Percentiles rank a stretch among this genome's conserved stretches.
Conservation (phyloP, 2,797 vertebrate genomes). For the Helarctos malayanus region DNA sequence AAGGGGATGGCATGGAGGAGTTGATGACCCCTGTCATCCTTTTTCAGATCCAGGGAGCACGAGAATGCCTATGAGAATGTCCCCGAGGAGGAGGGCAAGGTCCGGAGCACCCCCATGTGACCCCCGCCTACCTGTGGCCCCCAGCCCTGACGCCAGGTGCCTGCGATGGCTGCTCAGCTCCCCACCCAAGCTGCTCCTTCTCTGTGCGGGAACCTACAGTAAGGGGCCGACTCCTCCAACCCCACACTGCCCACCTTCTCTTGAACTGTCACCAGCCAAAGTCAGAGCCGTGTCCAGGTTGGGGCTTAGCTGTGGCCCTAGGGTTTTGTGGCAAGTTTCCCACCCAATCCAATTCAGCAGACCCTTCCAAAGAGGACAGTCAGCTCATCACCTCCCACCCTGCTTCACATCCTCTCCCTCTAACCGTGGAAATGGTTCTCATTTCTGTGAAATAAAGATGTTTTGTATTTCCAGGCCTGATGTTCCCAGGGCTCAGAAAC, state of each 20-base stretch:
- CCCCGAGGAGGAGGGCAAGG: slow-evolving; percentile 80
- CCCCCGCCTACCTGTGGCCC: background rate
- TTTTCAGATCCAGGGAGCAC: slow-evolving; percentile 87
- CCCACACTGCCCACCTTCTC: background rate
- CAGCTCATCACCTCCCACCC: background rate
- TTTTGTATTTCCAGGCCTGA: slow-evolving; percentile 63
- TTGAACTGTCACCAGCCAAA: background rate
- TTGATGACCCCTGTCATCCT: background rate
- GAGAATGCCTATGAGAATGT: slow-evolving; percentile 87
- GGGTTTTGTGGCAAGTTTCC: background rate
- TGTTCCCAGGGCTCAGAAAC: background rate
- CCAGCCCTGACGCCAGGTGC: background rate
- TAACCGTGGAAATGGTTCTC: slow-evolving; percentile 13
- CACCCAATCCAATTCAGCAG: background rate
- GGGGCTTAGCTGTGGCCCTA: background rate
- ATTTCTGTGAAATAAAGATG: slow-evolving; percentile 83
- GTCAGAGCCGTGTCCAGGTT: background rate
- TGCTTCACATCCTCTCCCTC: background rate
- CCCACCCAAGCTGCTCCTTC: background rate
- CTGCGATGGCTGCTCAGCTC: background rate
- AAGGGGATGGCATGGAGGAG: background rate
- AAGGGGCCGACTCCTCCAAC: background rate
- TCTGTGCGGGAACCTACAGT: background rate
- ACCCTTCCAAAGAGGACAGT: background rate
- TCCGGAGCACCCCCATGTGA: slow-evolving; percentile 90